Evolutionary conservation across 1,140 invertebrate genomes (phyloP).

Genomic region (Adoxophyes honmai): DNA sequence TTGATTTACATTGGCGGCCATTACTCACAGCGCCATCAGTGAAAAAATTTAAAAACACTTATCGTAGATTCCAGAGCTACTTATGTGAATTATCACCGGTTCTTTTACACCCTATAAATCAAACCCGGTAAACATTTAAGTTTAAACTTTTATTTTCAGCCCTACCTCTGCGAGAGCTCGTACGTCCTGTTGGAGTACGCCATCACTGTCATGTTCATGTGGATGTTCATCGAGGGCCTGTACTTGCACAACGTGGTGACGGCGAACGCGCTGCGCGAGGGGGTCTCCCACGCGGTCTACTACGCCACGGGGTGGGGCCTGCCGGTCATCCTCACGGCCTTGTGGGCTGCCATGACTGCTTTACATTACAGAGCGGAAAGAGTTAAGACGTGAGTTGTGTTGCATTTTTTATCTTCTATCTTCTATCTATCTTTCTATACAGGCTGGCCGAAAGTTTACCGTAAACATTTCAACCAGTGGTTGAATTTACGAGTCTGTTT

Average conservation of each 20-base stretch:
- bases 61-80: too few species aligned
- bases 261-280: slow-evolving; percentile 88
- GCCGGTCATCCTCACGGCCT: slow-evolving; percentile 84
- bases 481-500: too few species aligned
- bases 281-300: slow-evolving; percentile 84
- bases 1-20: too few species aligned
- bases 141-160: slow-evolving; percentile 82
- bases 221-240: slow-evolving; percentile 96
- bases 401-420: too few species aligned
- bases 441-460: too few species aligned
- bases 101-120: too few species aligned
- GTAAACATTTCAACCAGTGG: too few species aligned
- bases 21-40: too few species aligned
- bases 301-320: slow-evolving; percentile 89
- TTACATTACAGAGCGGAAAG: slow-evolving; percentile 40
- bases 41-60: too few species aligned
- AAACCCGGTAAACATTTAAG: too few species aligned
- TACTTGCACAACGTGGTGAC: slow-evolving; percentile 93
- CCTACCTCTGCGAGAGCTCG: slow-evolving; percentile 86
- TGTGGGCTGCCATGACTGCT: slow-evolving; percentile 84
- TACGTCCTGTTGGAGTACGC: slow-evolving; percentile 91
- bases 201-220: slow-evolving; percentile 93
- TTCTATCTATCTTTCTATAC: too few species aligned
- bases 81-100: too few species aligned
- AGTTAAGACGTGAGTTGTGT: slow-evolving; percentile 52